Conservation (phyloP, 92 coral and sea anemone species). For the Heliopora coerulea region DNA sequence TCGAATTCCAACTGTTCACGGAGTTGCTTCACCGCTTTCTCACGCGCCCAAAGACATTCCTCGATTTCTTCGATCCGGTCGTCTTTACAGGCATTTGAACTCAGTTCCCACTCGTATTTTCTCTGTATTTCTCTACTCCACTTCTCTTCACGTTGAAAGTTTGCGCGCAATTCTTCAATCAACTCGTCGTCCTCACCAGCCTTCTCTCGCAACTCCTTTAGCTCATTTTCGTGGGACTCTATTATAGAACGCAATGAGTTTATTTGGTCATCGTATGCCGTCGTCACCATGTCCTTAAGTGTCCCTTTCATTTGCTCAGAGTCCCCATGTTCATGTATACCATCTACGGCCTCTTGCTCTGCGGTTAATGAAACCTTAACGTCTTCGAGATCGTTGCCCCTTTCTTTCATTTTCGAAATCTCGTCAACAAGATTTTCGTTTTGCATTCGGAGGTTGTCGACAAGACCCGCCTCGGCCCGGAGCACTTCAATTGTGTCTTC, state of each 20-base stretch:
- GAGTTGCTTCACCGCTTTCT: conserved; percentile 16
- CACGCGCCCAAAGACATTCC: conserved; percentile 38
- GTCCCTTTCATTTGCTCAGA: neutral
- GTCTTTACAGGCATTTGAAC: conserved; percentile 24
- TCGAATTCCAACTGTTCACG: conserved; percentile 30
- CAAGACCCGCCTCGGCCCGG: neutral
- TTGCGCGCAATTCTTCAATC: conserved; percentile 36
- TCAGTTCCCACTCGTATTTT: conserved; percentile 34
- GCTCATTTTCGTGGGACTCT: conserved; percentile 6
- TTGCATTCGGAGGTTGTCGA: conserved; percentile 1
- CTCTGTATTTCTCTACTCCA: conserved; percentile 39
- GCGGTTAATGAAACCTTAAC: neutral
- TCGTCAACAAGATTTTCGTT: conserved; percentile 7
- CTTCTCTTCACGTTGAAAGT: conserved; percentile 38
- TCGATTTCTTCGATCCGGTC: conserved; percentile 27
- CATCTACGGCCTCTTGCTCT: neutral
- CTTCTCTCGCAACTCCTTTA: conserved; percentile 15
- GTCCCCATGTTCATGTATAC: neutral
- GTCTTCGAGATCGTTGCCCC: neutral
- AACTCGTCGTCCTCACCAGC: conserved; percentile 20
- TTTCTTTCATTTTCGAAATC: neutral
- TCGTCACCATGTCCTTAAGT: neutral
- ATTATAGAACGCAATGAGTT: neutral
- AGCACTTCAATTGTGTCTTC: conserved; percentile 1
- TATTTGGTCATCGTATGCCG: neutral